Conservation (phyloP, 35 echinoderm and acorn worm species). For the Strongylocentrotus purpuratus region DNA sequence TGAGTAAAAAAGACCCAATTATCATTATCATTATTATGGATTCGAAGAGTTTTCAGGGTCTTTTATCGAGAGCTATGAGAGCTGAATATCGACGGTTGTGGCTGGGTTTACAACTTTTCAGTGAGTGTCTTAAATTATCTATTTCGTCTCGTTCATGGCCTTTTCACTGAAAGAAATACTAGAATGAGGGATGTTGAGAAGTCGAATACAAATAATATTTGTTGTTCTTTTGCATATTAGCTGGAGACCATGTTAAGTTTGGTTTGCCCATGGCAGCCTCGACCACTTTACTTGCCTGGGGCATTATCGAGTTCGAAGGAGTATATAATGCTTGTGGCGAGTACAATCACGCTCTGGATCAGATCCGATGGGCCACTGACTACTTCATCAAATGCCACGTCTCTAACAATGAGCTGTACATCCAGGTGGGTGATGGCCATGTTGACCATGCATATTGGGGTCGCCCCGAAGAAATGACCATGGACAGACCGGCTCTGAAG, state of each 20-base stretch:
- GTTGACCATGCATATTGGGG: background rate
- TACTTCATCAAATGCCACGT: slow-evolving; percentile 72
- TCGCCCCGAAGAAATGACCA: slow-evolving; percentile 81
- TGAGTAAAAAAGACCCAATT: no score
- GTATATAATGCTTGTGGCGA: slow-evolving; percentile 33
- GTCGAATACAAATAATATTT: background rate
- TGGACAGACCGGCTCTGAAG: slow-evolving; percentile 52
- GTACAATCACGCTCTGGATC: slow-evolving; percentile 28
- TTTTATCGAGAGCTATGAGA: no score
- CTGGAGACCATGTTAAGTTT: slow-evolving; percentile 57
- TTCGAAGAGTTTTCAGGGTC: no score
- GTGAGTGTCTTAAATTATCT: no score
- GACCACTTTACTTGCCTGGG: slow-evolving; percentile 61
- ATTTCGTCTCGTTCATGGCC: no score
- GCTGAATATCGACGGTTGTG: no score
- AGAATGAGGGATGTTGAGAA: no score
- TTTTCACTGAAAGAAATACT: no score
- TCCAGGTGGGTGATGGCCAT: slow-evolving; percentile 46
- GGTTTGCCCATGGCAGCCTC: slow-evolving; percentile 64
- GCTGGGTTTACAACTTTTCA: no score
- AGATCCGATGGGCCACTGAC: slow-evolving; percentile 66
- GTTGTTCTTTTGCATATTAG: background rate
- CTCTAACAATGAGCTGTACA: slow-evolving; percentile 31
- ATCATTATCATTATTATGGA: no score
- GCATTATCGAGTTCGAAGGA: slow-evolving; percentile 54